Conservation (phyloP, 2,113 vertebrate species). For the Alexandromys fortis region DNA sequence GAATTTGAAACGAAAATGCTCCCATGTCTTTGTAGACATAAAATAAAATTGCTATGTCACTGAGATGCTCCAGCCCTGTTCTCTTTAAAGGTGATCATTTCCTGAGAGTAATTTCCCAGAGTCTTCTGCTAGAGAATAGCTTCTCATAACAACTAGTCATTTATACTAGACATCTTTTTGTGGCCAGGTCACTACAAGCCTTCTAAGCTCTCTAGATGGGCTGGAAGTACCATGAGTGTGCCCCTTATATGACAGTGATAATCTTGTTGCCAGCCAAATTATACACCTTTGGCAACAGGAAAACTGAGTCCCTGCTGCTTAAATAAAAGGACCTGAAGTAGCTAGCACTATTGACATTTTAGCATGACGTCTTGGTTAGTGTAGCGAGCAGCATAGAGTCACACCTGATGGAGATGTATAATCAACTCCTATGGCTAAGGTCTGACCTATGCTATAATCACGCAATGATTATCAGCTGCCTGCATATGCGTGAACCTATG, state of each 20-base stretch:
- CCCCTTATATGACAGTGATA: conserved; percentile 21
- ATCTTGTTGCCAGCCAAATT: conserved; percentile 53
- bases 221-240: conserved; percentile 16
- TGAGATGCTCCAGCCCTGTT: background rate
- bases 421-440: too few relatives aligned
- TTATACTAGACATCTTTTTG: background rate
- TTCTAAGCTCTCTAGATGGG: conserved; percentile 60
- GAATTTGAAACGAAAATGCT: conserved; percentile 25
- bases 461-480: too few relatives aligned
- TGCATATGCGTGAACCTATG: too few relatives aligned
- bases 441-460: too few relatives aligned
- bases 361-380: background rate
- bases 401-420: too few relatives aligned
- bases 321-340: conserved; percentile 45
- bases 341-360: background rate
- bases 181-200: background rate
- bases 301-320: conserved; percentile 43
- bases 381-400: too few relatives aligned
- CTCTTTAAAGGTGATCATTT: background rate
- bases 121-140: conserved; percentile 35
- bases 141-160: conserved; percentile 30
- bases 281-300: conserved; percentile 5
- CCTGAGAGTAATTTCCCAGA: conserved; percentile 27
- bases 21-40: background rate
- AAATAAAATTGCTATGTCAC: conserved; percentile 12